Base-by-base conservation (phyloP, 2,888 invertebrate genomes). In the Capitulum mitella region DNA sequence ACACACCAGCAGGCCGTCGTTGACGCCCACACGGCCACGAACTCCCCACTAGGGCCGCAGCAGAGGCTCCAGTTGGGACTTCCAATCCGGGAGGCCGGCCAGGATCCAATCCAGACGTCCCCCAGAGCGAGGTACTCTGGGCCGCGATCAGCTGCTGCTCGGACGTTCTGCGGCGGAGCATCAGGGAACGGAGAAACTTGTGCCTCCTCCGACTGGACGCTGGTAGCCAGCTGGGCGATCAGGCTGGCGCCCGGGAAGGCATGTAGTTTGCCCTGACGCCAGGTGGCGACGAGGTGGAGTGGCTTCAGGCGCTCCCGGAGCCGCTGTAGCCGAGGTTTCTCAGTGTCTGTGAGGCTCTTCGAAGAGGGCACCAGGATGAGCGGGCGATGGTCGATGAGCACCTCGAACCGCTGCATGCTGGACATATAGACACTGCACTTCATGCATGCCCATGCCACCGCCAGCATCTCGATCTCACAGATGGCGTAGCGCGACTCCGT, bases 281-380 rank as follows among this genome's bases (percentile, higher is more conserved):
- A 80, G 1, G 46, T 32, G 29, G 79, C 78, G 10, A 32, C 32
- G 48, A 80, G 79, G 26, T 40, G 34, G 64, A 77, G 79, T 3
- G 64, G 54, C 61, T 61, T 74, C 43, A 80, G 78, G 22, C 64
- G 75, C 26, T 77, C 78, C 14, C 76, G 58, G 1, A 80, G 34
- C 26, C 79, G 78, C 22, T 77, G 77, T 22, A 77, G 54, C 26
- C 80, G 78, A 22, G 77, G 80, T 64, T 80, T 80, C 58, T 79
- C 77, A 29, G 79, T 48, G 32, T 79, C 74, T 29, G 58, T 58
- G 22, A 80, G 16, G n/a, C 43, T 40, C 32, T 80, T 76, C 64
- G 58, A 43, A 58, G 79, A 79, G 37, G 79, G 64, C 14, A 80
- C 76, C 16, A 77, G 80, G 40, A 80, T 78, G 26, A 80, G 77